Evolutionary conservation across 2,113 vertebrate species (phyloP).

Genomic region (Otus sunia): DNA sequence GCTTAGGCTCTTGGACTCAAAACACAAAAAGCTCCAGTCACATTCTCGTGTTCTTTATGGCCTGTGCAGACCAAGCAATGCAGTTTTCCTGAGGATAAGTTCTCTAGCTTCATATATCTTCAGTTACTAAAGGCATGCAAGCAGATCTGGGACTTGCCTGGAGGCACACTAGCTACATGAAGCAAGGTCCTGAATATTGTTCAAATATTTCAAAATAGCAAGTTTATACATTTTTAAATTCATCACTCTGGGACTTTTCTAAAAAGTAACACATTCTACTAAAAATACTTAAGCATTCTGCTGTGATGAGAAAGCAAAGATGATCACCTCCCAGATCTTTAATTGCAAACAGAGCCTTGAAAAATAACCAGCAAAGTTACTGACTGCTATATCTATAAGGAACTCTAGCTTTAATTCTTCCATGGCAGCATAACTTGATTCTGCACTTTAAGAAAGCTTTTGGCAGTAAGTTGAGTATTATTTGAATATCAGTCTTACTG

Average conservation of each 20-base stretch:
- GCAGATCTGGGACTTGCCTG: not conserved
- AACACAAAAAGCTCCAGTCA: not conserved
- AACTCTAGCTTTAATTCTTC: not conserved
- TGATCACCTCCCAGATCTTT: not conserved
- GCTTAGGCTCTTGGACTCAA: not conserved
- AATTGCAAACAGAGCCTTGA: conserved; percentile 9
- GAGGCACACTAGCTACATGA: not conserved
- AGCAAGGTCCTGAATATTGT: not conserved
- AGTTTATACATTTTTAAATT: not conserved
- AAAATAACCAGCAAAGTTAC: not conserved
- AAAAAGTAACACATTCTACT: not conserved
- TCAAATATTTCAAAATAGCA: not conserved
- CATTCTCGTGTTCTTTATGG: conserved; percentile 42
- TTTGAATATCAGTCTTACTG: not conserved
- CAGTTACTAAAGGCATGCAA: not conserved
- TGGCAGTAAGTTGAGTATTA: not conserved
- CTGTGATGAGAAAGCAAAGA: not conserved
- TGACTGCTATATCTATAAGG: not conserved
- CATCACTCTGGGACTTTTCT: not conserved
- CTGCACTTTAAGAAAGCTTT: not conserved
- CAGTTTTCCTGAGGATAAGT: not conserved
- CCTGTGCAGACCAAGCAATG: not conserved
- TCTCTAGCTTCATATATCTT: conserved; percentile 31
- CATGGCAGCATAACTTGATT: not conserved
- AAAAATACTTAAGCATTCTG: conserved; percentile 3